phyloP scores from a whole-genome alignment of 2,888 invertebrate genomes.

The Caenorhabditis japonica region DNA sequence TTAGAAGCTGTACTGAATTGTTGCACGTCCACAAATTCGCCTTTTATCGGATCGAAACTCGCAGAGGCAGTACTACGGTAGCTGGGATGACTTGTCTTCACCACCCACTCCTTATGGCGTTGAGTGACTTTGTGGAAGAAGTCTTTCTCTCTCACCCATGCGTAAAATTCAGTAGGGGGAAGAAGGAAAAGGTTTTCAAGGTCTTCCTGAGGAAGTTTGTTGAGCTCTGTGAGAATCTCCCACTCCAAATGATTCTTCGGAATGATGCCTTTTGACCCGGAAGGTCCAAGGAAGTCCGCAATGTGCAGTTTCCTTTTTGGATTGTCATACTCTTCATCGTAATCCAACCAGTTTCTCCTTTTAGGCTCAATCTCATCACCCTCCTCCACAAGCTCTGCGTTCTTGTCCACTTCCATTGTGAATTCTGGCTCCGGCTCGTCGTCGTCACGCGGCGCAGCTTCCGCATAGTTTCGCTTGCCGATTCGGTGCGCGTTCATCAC shows the following conservation, averaged over 20 bases:
- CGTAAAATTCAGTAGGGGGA: not conserved
- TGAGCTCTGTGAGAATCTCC: not conserved
- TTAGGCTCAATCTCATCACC: not conserved
- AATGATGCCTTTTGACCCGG: not conserved
- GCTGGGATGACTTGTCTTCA: not conserved
- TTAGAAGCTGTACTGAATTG: not conserved
- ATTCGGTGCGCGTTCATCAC: not conserved
- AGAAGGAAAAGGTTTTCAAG: conserved; percentile 4
- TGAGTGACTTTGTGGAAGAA: not conserved
- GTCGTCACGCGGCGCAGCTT: conserved; percentile 11
- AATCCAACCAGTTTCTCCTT: not conserved
- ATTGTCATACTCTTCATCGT: not conserved
- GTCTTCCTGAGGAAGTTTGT: not conserved
- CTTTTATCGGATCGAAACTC: not conserved
- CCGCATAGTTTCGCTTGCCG: conserved; percentile 14
- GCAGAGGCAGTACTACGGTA: conserved; percentile 1
- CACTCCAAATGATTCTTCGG: not conserved
- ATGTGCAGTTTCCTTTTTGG: conserved; percentile 1
- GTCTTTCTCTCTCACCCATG: conserved; percentile 12
- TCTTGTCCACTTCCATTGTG: not conserved
- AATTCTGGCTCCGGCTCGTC: not conserved
- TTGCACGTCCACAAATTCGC: conserved; percentile 11
- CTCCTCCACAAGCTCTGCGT: not conserved
- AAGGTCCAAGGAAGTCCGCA: conserved; percentile 11
- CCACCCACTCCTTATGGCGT: conserved; percentile 4